These are phyloP conservation scores for Bos indicus DNA, from an alignment of 2,113 vertebrate genomes.

Conservation along the genomic window DNA sequence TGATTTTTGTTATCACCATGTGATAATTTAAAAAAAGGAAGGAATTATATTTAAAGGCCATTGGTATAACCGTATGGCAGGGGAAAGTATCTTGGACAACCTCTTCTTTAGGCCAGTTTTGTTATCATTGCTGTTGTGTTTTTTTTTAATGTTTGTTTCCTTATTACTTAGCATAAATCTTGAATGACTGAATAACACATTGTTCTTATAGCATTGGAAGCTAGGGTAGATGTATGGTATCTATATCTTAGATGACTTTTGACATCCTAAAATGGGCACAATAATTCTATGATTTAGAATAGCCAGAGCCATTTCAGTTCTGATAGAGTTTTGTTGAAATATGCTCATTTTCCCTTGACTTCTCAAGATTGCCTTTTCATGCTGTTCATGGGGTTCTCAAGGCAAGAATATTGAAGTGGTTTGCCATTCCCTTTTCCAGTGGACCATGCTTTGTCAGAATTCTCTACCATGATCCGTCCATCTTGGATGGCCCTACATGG, in stretches of 20 bases:
- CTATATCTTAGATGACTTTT: neutral
- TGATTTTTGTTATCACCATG: neutral
- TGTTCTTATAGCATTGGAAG: neutral
- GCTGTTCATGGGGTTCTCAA: neutral
- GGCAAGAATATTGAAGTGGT: neutral
- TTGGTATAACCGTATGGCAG: neutral
- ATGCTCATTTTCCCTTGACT: neutral
- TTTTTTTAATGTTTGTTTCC: neutral
- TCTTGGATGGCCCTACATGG: neutral
- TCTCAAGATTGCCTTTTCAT: neutral
- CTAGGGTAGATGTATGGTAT: neutral
- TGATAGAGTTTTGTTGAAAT: neutral
- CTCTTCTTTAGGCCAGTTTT: neutral
- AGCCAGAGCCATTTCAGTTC: neutral
- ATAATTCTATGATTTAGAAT: neutral
- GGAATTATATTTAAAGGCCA: neutral
- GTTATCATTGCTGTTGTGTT: neutral
- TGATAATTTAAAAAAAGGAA: neutral
- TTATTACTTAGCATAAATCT: neutral
- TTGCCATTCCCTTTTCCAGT: neutral
- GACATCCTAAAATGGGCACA: neutral
- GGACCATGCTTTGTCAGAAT: neutral
- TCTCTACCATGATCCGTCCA: neutral
- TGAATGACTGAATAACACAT: neutral
- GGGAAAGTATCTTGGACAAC: neutral